Conservation (phyloP, 2,113 vertebrate species). For the Leptosomus discolor region DNA sequence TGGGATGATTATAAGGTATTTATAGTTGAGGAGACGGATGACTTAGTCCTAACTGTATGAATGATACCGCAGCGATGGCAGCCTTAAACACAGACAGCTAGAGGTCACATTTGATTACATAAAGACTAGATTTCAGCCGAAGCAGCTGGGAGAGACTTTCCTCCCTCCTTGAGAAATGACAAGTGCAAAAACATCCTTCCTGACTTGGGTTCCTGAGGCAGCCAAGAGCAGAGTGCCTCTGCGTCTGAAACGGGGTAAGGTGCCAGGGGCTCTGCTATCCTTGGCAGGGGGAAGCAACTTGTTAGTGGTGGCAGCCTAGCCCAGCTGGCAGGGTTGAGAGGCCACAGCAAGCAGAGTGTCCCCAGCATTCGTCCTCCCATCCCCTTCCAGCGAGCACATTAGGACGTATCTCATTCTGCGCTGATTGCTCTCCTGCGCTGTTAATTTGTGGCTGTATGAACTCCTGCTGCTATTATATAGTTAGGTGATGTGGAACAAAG, state of each 20-base stretch:
- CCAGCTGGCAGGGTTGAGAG: conserved; percentile 17
- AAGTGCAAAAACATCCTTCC: neutral
- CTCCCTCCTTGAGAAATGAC: conserved; percentile 16
- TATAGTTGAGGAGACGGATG: conserved; percentile 61
- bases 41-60: conserved; percentile 26
- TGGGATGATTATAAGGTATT: conserved; percentile 59
- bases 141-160: conserved; percentile 10
- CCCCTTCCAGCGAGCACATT: neutral
- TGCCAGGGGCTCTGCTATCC: neutral
- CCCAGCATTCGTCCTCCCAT: neutral
- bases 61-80: neutral
- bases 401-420: conserved; percentile 41
- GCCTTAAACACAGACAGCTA: conserved; percentile 44
- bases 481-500: conserved; percentile 79
- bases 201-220: neutral
- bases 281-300: conserved; percentile 2
- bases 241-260: neutral
- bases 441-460: conserved; percentile 61
- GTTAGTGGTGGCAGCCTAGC: neutral
- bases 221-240: neutral
- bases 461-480: conserved; percentile 67
- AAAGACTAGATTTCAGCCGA: conserved; percentile 28
- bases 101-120: conserved; percentile 59
- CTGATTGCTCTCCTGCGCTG: conserved; percentile 53
- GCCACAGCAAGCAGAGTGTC: neutral